Evolutionary conservation across 2,797 vertebrate species (phyloP).

Genomic region (Coreius guichenoti): DNA sequence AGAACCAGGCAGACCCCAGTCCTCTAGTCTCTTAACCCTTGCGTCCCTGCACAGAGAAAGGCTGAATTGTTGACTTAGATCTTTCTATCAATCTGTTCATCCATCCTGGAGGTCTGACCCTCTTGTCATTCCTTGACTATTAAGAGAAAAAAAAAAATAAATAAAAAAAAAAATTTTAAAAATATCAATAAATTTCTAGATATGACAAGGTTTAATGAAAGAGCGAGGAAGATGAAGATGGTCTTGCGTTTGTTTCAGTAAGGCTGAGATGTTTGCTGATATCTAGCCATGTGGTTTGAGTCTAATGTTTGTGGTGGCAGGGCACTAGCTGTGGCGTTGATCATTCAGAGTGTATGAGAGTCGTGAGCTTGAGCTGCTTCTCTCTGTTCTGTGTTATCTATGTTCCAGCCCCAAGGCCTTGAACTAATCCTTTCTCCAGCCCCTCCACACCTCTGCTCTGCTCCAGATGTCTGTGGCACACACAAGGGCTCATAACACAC

Average conservation of each 20-base stretch:
- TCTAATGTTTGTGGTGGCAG: background rate
- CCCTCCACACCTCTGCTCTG: slow-evolving; percentile 22
- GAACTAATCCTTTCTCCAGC: slow-evolving; percentile 21
- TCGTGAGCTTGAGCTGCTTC: slow-evolving; percentile 3
- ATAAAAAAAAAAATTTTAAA: too few species aligned
- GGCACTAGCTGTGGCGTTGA: background rate
- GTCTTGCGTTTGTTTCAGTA: background rate
- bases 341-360: background rate
- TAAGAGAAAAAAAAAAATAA: too few species aligned
- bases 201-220: background rate
- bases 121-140: background rate
- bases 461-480: slow-evolving; percentile 37
- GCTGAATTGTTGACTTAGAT: background rate
- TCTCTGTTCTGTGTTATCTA: slow-evolving; percentile 43
- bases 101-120: background rate
- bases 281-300: background rate
- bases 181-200: background rate
- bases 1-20: slow-evolving; percentile 57
- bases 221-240: background rate
- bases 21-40: slow-evolving; percentile 44
- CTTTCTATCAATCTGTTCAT: background rate
- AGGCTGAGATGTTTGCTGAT: background rate
- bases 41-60: background rate
- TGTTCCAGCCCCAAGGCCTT: slow-evolving; percentile 55
- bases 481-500: background rate